Evolutionary conservation across 2,888 invertebrate genomes (phyloP), one percentile per base, ranked within the genome.

Genomic region (Catotricha subobsoleta): DNA sequence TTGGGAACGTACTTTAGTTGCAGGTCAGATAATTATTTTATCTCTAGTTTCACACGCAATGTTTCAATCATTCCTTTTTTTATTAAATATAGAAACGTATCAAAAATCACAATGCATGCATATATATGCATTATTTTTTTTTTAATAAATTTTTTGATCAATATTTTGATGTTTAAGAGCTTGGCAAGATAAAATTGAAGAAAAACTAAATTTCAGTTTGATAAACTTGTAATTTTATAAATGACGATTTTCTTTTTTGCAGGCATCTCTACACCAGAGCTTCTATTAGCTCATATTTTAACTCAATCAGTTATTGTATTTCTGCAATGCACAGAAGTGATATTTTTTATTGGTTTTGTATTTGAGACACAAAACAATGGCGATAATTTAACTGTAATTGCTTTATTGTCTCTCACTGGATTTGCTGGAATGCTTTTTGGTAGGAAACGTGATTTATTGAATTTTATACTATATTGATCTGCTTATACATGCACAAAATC

Each of bases 1-100:
- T 46, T 79, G 91, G 78, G 84, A 90, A 56, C 67, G 91, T 44
- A 83, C 81, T 43, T 68, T 84, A 1, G 82, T 88, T 6, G 83
- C 90, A 46, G 88, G 51, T 48, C 33, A 27, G 9, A 27, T 16
- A 44, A 8, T 10, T 13, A 37, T 23, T 25, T 13, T 15, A 30
- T n/a, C 12, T 29, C 29, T 10, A 25, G 6, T 25, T 25, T 29
- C 29, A 9, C 8, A 9, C 8, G 8, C 31, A 6, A 3, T 31
- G 5, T 31, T 9, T 33, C 33, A 10, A 3, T 2, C 19, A 33
- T 33, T 19, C 4, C 12, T 33, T 19, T 33, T 2, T 33, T 10
- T 19, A 7, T 33, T 19, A 19, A 33, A 19, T 33, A 29, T 8
- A n/a, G n/a, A n/a, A n/a, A n/a, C n/a, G n/a, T n/a, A n/a, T n/a